A percentile compares a stretch with the other conserved stretches of the same genome.
These are phyloP conservation scores for Pseudachorutes palmiensis DNA, from an alignment of 1,140 invertebrate genomes.

Conservation along the genomic window DNA sequence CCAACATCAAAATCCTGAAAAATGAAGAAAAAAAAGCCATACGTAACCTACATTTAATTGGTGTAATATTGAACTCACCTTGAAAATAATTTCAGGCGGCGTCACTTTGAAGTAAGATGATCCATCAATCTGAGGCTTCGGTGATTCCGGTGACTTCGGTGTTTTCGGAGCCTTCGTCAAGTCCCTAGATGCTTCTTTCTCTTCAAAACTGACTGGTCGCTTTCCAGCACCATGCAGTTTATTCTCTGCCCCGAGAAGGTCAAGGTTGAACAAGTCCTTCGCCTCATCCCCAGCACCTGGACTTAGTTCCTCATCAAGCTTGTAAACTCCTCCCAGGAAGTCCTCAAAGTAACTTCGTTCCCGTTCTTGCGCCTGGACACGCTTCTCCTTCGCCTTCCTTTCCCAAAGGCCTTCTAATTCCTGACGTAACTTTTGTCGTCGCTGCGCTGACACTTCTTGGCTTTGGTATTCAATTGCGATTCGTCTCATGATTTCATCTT, in stretches of 20 bases:
- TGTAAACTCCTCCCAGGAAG: neutral
- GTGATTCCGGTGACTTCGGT: neutral
- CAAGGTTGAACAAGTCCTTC: neutral
- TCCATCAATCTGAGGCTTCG: neutral
- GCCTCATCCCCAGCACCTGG: neutral
- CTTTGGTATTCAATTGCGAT: neutral
- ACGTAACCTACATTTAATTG: neutral
- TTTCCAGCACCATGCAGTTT: neutral
- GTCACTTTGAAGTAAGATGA: neutral
- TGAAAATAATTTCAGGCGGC: neutral
- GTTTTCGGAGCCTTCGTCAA: no score
- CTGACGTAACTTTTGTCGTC: neutral
- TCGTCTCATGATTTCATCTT: neutral
- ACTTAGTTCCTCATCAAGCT: neutral
- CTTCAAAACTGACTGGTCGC: neutral
- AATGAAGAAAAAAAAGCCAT: slow-evolving; percentile 1
- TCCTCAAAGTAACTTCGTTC: neutral
- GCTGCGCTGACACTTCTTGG: neutral
- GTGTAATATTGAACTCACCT: neutral
- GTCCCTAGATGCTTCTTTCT: no score
- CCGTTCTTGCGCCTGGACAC: neutral
- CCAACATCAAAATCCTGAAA: slow-evolving; percentile 3
- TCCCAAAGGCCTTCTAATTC: neutral
- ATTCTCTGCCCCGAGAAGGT: neutral
- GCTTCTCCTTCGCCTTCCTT: neutral